Evolutionary conservation across 2,797 vertebrate genomes (phyloP).

Genomic region (Crypturellus tataupa): DNA sequence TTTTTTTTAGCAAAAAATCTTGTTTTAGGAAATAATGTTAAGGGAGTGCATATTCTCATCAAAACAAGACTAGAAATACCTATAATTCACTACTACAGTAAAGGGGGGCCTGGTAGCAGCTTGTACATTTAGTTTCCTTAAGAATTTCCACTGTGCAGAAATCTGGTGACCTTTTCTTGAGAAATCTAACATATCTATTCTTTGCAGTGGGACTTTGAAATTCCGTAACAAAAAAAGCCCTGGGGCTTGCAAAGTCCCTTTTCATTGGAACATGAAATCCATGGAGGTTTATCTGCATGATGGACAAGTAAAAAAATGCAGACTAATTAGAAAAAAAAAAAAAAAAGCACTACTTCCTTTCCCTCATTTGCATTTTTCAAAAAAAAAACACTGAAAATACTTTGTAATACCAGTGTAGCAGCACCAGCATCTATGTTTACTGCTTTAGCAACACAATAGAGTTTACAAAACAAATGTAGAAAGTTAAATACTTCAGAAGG

Average conservation of each 20-base stretch:
- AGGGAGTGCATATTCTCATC: not conserved
- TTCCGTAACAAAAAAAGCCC: constrained; percentile 36
- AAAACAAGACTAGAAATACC: not conserved
- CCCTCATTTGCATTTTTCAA: not conserved
- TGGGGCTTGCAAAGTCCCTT: not conserved
- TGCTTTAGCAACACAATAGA: not conserved
- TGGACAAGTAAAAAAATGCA: not conserved
- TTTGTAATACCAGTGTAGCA: not conserved
- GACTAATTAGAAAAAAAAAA: not conserved
- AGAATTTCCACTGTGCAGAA: constrained; percentile 6
- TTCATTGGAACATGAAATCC: not conserved
- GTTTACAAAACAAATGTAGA: not conserved
- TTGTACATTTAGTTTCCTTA: not conserved
- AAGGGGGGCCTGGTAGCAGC: not conserved
- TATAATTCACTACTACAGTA: not conserved
- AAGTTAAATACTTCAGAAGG: not conserved
- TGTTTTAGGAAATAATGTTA: not conserved
- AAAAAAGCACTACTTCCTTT: not conserved
- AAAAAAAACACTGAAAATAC: not conserved
- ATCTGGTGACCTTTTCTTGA: constrained; percentile 27
- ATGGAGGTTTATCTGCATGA: not conserved
- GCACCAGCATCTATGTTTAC: not conserved
- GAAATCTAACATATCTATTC: not conserved
- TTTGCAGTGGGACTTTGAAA: constrained; percentile 18
- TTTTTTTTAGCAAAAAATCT: not conserved